Conservation (phyloP, 2,113 vertebrate genomes). For the Pholis gunnellus region DNA sequence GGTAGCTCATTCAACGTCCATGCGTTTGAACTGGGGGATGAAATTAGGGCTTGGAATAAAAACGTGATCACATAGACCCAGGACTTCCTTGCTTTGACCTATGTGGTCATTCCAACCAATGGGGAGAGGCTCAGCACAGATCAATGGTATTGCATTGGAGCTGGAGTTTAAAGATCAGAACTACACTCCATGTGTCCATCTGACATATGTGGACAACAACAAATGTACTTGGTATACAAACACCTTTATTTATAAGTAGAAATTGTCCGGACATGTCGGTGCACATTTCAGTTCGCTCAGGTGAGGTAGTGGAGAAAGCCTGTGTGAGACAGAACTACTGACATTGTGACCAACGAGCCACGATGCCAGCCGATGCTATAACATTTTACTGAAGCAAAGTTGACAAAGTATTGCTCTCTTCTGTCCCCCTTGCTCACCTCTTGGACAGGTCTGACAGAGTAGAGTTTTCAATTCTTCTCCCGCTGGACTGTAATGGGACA, state of each 20-base stretch:
- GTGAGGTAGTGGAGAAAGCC: background rate
- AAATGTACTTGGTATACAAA: background rate
- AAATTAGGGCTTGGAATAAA: no score
- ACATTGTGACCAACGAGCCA: background rate
- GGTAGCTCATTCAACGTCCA: no score
- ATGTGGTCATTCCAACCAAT: no score
- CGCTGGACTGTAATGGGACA: slow-evolving; percentile 29
- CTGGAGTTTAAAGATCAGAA: no score
- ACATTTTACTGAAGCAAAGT: no score
- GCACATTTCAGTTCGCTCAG: background rate
- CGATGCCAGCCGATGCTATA: background rate
- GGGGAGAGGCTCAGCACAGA: no score
- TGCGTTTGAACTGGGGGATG: no score
- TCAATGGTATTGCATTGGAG: no score
- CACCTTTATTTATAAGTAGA: no score
- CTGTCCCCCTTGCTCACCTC: background rate
- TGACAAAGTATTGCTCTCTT: background rate
- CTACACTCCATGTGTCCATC: no score
- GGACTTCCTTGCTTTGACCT: no score
- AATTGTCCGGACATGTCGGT: background rate
- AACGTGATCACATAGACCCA: no score
- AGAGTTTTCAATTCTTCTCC: background rate
- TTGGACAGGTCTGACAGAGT: slow-evolving; percentile 10
- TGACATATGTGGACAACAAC: background rate
- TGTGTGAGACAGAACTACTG: background rate